A percentile compares a stretch with the other conserved stretches of the same genome.
phyloP scores from a whole-genome alignment of 2,113 vertebrate genomes.

The Pedionomus torquatus region DNA sequence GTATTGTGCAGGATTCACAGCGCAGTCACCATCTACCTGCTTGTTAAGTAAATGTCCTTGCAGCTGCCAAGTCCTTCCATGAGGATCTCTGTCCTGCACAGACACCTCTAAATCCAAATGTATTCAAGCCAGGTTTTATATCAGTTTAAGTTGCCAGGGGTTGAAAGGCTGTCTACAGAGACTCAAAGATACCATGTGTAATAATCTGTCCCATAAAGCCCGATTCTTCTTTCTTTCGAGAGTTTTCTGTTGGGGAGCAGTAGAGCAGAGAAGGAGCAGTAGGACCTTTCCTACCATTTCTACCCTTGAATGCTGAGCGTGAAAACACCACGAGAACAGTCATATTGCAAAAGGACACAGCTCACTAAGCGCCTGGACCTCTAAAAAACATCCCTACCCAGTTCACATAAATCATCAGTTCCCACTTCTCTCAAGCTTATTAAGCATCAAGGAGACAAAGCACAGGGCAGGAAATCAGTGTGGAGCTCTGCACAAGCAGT shows the following conservation, averaged over 20 bases:
- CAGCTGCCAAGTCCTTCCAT: background rate
- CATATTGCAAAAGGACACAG: background rate
- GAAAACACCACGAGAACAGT: background rate
- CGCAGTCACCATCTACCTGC: background rate
- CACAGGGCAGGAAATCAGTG: fast-evolving
- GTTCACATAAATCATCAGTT: background rate
- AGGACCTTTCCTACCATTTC: background rate
- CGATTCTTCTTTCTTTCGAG: background rate
- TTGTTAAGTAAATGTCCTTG: background rate
- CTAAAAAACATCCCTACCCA: background rate
- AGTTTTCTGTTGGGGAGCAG: background rate
- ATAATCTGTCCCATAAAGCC: background rate
- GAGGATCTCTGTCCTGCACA: background rate
- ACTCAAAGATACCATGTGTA: background rate
- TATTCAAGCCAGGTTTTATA: background rate
- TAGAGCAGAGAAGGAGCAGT: background rate
- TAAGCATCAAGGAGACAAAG: background rate
- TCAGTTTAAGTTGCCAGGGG: background rate
- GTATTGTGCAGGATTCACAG: background rate
- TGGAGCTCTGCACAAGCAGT: background rate
- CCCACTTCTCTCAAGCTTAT: background rate
- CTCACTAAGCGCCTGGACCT: background rate
- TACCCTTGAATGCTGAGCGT: background rate
- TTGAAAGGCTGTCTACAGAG: background rate
- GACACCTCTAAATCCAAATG: background rate